Percentiles rank a stretch among this genome's conserved stretches.
These are phyloP conservation scores for Sorex fumeus DNA, from an alignment of 2,113 vertebrate species.

Conservation along the genomic window DNA sequence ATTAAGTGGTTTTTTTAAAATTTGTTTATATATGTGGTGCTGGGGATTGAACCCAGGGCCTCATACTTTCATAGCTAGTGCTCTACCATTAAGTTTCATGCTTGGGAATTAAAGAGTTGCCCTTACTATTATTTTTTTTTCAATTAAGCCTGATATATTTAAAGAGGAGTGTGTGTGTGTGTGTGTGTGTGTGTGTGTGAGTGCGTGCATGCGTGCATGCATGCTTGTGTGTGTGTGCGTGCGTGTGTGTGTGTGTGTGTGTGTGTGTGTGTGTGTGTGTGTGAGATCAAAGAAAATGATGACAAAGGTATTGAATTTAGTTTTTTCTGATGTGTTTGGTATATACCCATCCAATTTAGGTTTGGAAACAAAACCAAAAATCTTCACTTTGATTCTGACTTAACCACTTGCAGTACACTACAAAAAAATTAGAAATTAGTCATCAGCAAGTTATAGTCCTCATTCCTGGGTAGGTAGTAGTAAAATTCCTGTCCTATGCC, in stretches of 20 bases:
- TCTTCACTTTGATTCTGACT: slow-evolving; percentile 57
- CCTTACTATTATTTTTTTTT: slow-evolving; percentile 26
- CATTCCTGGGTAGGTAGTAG: not conserved
- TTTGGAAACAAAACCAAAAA: slow-evolving; percentile 60
- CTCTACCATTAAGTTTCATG: not conserved
- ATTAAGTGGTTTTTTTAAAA: no score
- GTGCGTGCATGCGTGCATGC: no score
- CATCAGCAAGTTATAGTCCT: no score
- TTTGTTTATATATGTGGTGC: not conserved
- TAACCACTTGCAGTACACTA: slow-evolving; percentile 36
- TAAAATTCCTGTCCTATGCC: not conserved
- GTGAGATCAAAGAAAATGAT: slow-evolving; percentile 81
- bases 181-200: slow-evolving; percentile 35
- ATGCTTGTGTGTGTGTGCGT: no score
- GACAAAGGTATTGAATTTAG: slow-evolving; percentile 67
- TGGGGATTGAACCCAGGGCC: slow-evolving; percentile 63
- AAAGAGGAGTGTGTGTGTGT: slow-evolving; percentile 83
- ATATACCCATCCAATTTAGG: slow-evolving; percentile 74
- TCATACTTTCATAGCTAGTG: not conserved
- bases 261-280: slow-evolving; percentile 74
- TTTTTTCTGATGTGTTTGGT: slow-evolving; percentile 83
- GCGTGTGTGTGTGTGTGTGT: slow-evolving; percentile 80
- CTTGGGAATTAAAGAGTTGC: not conserved
- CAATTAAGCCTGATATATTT: slow-evolving; percentile 88
- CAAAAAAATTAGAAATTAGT: slow-evolving; percentile 12